These are phyloP conservation scores for Polypterus bichir DNA, from an alignment of 2,113 vertebrate species.

Conservation along the genomic window DNA sequence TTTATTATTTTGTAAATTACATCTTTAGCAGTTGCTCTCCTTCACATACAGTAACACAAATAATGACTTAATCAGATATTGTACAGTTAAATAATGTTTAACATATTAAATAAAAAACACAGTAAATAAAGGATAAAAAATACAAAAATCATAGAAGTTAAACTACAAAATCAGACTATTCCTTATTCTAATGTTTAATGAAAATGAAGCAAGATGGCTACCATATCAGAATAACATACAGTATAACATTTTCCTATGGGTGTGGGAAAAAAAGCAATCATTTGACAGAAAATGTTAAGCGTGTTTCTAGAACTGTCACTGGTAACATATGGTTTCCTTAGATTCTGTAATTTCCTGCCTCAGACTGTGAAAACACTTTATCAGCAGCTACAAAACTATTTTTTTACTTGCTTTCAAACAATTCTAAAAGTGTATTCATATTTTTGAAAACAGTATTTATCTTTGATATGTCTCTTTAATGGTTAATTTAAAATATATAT, in stretches of 20 bases:
- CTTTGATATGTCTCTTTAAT: background rate
- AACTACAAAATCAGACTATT: background rate
- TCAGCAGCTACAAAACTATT: background rate
- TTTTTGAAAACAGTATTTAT: background rate
- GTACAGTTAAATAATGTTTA: background rate
- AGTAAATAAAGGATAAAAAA: background rate
- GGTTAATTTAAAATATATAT: background rate
- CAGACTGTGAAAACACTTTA: slow-evolving; percentile 1
- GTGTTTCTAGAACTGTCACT: background rate
- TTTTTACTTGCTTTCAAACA: background rate
- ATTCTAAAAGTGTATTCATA: background rate
- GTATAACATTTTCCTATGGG: background rate
- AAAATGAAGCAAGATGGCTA: background rate
- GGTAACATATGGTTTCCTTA: background rate
- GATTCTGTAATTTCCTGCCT: background rate
- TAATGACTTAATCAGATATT: too few relatives aligned
- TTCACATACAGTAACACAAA: too few relatives aligned
- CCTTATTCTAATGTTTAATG: background rate
- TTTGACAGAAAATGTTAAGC: background rate
- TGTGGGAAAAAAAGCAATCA: background rate
- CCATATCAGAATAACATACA: background rate
- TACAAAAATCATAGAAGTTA: background rate
- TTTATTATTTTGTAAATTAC: too few relatives aligned
- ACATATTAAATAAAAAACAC: background rate
- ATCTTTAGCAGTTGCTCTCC: too few relatives aligned